Conservation (phyloP, 1,140 invertebrate species). For the Diabrotica virgifera region DNA sequence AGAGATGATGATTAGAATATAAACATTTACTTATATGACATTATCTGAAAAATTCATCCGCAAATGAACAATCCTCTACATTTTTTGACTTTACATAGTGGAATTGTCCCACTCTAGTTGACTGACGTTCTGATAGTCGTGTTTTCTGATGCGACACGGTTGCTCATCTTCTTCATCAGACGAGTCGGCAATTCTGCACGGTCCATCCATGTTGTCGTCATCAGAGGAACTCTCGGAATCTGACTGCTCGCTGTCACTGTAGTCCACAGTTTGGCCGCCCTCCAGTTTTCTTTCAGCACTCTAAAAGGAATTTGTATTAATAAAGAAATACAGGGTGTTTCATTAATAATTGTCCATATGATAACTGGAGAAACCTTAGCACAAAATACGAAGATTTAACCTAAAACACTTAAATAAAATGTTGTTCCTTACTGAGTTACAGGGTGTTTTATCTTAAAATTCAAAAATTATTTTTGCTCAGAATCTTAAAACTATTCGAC, state of each 20-base stretch:
- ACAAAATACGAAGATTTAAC: too few species aligned
- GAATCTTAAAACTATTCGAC: too few species aligned
- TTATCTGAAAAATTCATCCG: neutral
- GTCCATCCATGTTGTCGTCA: slow-evolving; percentile 53
- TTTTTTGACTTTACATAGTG: slow-evolving; percentile 57
- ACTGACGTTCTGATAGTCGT: slow-evolving; percentile 65
- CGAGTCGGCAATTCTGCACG: slow-evolving; percentile 51
- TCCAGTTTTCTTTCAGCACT: slow-evolving; percentile 45
- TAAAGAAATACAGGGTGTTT: too few species aligned
- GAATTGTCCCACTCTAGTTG: slow-evolving; percentile 70
- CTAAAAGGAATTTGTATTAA: slow-evolving; percentile 27
- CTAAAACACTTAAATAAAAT: too few species aligned
- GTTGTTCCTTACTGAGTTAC: too few species aligned
- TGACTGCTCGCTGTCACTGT: slow-evolving; percentile 60
- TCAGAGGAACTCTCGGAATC: slow-evolving; percentile 71
- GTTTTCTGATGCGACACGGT: slow-evolving; percentile 50
- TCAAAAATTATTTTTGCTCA: too few species aligned
- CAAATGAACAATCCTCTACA: neutral
- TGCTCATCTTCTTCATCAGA: slow-evolving; percentile 65
- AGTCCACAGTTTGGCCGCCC: slow-evolving; percentile 44
- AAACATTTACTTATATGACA: too few species aligned
- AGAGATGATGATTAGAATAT: too few species aligned
- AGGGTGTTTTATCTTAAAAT: too few species aligned
- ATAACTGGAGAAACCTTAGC: too few species aligned
- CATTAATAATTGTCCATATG: too few species aligned